Evolutionary conservation across 1,140 invertebrate species (phyloP).

Genomic region (Bathynomus jamesi): DNA sequence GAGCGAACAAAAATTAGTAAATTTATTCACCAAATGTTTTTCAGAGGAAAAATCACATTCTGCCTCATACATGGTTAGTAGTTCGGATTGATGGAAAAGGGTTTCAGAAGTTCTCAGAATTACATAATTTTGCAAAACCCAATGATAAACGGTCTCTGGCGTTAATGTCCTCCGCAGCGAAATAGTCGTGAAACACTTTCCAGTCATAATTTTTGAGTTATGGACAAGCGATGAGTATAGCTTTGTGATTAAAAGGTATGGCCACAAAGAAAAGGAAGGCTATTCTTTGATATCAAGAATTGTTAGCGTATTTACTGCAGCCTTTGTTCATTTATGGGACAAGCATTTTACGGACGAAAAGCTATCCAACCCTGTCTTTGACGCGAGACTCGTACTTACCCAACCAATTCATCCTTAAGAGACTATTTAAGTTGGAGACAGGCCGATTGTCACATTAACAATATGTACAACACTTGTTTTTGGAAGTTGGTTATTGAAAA

Average conservation of each 20-base stretch:
- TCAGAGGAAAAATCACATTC: constrained; percentile 67
- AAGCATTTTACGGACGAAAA: constrained; percentile 56
- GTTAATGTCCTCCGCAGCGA: constrained; percentile 81
- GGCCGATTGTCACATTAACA: constrained; percentile 95
- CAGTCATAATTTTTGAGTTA: constrained; percentile 74
- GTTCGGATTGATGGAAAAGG: constrained; percentile 83
- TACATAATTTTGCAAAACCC: constrained; percentile 81
- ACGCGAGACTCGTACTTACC: constrained; percentile 84
- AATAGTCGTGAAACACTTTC: constrained; percentile 73
- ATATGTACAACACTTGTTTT: constrained; percentile 94
- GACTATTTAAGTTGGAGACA: constrained; percentile 96
- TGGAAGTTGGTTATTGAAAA: constrained; percentile 79
- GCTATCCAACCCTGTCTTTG: constrained; percentile 80
- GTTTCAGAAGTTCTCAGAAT: constrained; percentile 54
- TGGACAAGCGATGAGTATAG: constrained; percentile 95
- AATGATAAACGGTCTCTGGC: constrained; percentile 75
- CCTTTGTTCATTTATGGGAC: constrained; percentile 81
- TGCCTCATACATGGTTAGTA: constrained; percentile 88
- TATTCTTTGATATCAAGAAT: constrained; percentile 77
- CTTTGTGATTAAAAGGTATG: constrained; percentile 57
- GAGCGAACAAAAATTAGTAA: constrained; percentile 43
- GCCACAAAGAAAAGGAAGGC: constrained; percentile 14
- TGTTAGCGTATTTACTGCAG: constrained; percentile 77
- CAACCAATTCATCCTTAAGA: constrained; percentile 71
- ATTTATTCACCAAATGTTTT: constrained; percentile 78